phyloP scores from a whole-genome alignment of 1,140 invertebrate genomes.

The Pseudomyrmex cubaensis region DNA sequence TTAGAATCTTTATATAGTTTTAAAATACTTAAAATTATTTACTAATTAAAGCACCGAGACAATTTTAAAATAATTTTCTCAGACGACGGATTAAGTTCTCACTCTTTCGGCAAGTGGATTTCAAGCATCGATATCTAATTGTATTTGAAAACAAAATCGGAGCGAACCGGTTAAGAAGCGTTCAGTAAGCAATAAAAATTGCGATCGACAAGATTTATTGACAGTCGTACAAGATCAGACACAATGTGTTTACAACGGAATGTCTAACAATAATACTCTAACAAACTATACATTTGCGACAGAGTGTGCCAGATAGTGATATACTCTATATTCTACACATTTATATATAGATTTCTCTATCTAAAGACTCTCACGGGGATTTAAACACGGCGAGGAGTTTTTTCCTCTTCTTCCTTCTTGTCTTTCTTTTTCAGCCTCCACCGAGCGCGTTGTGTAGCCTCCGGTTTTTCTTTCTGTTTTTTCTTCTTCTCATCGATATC shows the following conservation, averaged over 20 bases:
- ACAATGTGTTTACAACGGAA: neutral
- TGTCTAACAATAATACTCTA: constrained; percentile 65
- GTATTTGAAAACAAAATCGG: constrained; percentile 24
- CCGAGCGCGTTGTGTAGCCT: neutral
- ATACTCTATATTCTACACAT: constrained; percentile 69
- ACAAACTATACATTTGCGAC: constrained; percentile 63
- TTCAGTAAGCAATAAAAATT: constrained; percentile 29
- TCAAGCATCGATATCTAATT: constrained; percentile 7
- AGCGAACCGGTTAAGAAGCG: constrained; percentile 1
- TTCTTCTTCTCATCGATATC: constrained; percentile 21
- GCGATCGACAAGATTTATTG: constrained; percentile 48
- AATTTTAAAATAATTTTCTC: neutral
- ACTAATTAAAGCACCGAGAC: no score
- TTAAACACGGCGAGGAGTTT: constrained; percentile 59
- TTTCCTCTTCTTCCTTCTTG: constrained; percentile 10
- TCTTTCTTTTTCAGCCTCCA: constrained; percentile 9
- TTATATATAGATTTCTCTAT: constrained; percentile 66
- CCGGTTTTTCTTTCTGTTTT: neutral
- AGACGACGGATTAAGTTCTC: neutral
- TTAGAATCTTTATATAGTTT: neutral
- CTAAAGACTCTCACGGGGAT: constrained; percentile 69
- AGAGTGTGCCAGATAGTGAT: constrained; percentile 41
- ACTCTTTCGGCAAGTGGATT: neutral
- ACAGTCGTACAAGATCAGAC: constrained; percentile 25
- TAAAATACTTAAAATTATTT: neutral